Percentiles rank a stretch among this genome's conserved stretches.
Evolutionary conservation across 2,888 invertebrate species (phyloP).

Genomic region (Panorpa germanica): DNA sequence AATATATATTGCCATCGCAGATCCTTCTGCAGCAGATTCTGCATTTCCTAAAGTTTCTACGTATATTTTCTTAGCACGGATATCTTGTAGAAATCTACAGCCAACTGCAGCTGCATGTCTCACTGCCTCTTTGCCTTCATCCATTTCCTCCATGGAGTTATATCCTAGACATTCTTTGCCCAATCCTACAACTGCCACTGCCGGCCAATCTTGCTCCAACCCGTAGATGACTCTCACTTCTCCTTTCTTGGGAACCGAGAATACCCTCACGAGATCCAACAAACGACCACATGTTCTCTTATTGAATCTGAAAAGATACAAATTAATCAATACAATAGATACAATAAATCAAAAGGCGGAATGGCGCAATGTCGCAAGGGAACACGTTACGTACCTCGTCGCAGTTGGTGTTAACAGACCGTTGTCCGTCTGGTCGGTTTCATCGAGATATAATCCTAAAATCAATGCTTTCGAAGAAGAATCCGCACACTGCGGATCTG

Average conservation of each 20-base stretch:
- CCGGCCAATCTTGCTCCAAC: conserved; percentile 34
- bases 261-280: too few species aligned
- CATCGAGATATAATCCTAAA: too few species aligned
- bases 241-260: conserved; percentile 11
- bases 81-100: conserved; percentile 27
- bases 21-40: conserved; percentile 56
- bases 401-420: too few species aligned
- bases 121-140: conserved; percentile 49
- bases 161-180: conserved; percentile 40
- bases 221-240: conserved; percentile 34
- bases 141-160: conserved; percentile 39
- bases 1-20: conserved; percentile 36
- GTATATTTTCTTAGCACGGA: conserved; percentile 29
- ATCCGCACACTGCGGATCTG: too few species aligned
- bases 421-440: too few species aligned
- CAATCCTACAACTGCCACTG: conserved; percentile 46
- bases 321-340: too few species aligned
- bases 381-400: too few species aligned
- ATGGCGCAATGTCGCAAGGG: too few species aligned
- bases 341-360: too few species aligned
- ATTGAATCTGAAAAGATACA: too few species aligned
- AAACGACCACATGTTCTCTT: too few species aligned
- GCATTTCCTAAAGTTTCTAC: conserved; percentile 54
- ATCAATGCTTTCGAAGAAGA: too few species aligned
- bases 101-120: conserved; percentile 39